Evolutionary conservation across 2,888 invertebrate genomes (phyloP).

Genomic region (Drosophila engyochracea): DNA sequence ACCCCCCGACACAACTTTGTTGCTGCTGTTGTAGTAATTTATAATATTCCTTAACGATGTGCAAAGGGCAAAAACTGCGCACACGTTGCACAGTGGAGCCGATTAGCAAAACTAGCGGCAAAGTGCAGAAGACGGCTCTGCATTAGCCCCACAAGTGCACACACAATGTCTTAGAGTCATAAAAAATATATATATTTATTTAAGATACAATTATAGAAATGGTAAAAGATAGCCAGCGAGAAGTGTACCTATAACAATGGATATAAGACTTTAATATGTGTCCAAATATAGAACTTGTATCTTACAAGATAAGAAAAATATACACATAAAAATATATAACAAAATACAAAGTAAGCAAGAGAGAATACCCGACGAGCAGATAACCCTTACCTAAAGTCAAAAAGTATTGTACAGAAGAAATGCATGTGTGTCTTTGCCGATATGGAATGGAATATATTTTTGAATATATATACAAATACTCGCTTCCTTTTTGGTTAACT

Average conservation of each 20-base stretch:
- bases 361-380: neutral
- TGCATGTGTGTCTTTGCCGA: no score
- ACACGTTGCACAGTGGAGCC: conserved; percentile 52
- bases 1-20: conserved; percentile 36
- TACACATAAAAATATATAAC: neutral
- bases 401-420: neutral
- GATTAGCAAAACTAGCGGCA: neutral
- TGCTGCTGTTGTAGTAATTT: conserved; percentile 81
- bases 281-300: neutral
- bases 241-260: neutral
- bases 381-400: neutral
- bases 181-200: neutral
- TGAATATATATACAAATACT: neutral
- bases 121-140: conserved; percentile 3
- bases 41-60: conserved; percentile 84
- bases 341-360: neutral
- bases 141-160: neutral
- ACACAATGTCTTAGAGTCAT: neutral
- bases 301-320: neutral
- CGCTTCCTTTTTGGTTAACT: neutral
- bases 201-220: neutral
- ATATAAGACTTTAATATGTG: neutral
- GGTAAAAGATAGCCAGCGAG: neutral
- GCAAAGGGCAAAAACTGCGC: conserved; percentile 77
- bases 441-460: no score